These are phyloP conservation scores for Porites lutea DNA, from an alignment of 64 coral and sea anemone species.

Conservation along the genomic window DNA sequence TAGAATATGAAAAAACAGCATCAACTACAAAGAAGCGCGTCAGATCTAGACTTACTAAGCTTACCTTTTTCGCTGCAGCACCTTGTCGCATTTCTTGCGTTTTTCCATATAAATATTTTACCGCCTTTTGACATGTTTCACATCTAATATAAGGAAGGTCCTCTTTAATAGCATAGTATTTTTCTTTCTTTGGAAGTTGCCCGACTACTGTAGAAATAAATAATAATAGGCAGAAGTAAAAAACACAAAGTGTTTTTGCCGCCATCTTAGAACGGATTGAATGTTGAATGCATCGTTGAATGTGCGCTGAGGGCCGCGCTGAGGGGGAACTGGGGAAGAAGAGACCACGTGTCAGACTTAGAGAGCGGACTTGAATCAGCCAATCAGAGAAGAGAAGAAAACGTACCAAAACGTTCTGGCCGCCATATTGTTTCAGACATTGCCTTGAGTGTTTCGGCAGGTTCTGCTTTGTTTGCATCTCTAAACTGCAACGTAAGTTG, in stretches of 20 bases:
- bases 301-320: neutral
- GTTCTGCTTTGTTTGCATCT: neutral
- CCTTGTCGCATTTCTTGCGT: conserved; percentile 82
- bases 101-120: conserved; percentile 86
- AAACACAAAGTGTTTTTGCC: neutral
- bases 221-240: neutral
- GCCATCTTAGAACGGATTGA: conserved; percentile 13
- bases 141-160: conserved; percentile 86
- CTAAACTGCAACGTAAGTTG: conserved; percentile 18
- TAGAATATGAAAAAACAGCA: neutral
- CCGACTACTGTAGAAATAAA: conserved; percentile 5
- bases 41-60: neutral
- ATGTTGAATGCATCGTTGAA: too few species aligned
- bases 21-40: neutral
- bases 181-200: conserved; percentile 91
- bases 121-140: conserved; percentile 96
- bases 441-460: too few species aligned
- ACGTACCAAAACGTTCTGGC: conserved; percentile 6
- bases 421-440: neutral
- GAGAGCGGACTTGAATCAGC: neutral
- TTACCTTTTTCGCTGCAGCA: conserved; percentile 57
- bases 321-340: neutral
- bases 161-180: conserved; percentile 84
- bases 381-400: neutral
- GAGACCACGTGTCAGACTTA: neutral